phyloP scores from a whole-genome alignment of 2,888 invertebrate species.

The Drosophila demipolita region DNA sequence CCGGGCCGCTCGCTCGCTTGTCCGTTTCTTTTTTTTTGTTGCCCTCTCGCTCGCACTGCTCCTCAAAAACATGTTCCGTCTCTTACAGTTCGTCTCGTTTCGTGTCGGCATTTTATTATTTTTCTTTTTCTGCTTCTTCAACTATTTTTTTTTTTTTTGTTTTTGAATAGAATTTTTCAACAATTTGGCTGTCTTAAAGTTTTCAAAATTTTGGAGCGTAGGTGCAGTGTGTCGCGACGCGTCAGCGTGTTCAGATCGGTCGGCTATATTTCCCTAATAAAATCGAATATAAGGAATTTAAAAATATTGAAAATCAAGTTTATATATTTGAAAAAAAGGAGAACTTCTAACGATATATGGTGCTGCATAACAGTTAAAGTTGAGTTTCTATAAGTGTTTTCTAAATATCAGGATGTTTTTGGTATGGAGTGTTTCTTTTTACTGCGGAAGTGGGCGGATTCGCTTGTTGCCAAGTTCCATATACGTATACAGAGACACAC shows the following conservation, averaged over 20 bases:
- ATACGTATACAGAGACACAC: slow-evolving; percentile 13
- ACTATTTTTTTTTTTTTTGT: slow-evolving; percentile 3
- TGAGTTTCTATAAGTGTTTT: slow-evolving; percentile 7
- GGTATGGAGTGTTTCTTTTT: slow-evolving; percentile 19
- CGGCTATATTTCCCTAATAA: slow-evolving; percentile 39
- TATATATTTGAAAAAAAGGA: slow-evolving; percentile 2
- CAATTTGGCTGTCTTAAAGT: slow-evolving; percentile 70
- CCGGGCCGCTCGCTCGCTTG: slow-evolving; percentile 32
- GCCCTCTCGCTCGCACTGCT: slow-evolving; percentile 39
- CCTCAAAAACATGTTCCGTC: slow-evolving; percentile 36
- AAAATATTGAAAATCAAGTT: slow-evolving; percentile 10
- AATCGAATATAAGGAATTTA: slow-evolving; percentile 13
- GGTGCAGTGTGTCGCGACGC: slow-evolving; percentile 85
- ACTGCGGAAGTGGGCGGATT: slow-evolving; percentile 68
- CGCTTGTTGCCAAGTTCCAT: slow-evolving; percentile 68
- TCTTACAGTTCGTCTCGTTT: slow-evolving; percentile 46
- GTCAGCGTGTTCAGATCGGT: slow-evolving; percentile 74
- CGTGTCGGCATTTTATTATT: slow-evolving; percentile 51
- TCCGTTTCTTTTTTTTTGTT: slow-evolving; percentile 27
- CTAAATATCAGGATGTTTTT: slow-evolving; percentile 24
- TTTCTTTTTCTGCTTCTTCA: slow-evolving; percentile 31
- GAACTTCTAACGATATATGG: not conserved
- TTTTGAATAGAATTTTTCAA: slow-evolving; percentile 72
- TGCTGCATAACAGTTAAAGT: slow-evolving; percentile 1
- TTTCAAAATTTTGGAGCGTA: slow-evolving; percentile 84